Base-by-base conservation (phyloP, 1,140 invertebrate genomes). In the Bombus ignitus region DNA sequence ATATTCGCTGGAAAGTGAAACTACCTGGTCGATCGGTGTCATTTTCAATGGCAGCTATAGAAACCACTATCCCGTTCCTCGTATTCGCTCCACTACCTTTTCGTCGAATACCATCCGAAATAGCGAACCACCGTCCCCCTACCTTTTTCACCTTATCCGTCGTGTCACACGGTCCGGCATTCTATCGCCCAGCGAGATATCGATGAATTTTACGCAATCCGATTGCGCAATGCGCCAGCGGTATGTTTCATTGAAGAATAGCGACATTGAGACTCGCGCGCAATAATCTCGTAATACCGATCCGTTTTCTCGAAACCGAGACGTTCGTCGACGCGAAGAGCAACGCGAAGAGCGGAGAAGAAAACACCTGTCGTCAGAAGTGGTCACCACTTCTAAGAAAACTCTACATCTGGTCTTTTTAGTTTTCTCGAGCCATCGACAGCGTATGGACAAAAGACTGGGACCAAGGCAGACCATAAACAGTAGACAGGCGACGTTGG, bases 1-100 rank as follows among this genome's bases (percentile, higher is more conserved):
- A 53, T 9, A 62, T 39, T 25, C 3, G 62, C 59, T 42, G 35
- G 62, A 83, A 83, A 83, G 73, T 57, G 81, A 77, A 83, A 83
- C 44, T 76, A 2, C 6, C 6, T 25, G 22, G 35, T 8, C 12
- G 59, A 68, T 66, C 18, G 10, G 39, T 47, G 59, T 76, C 22
- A 68, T 83, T 76, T 83, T 53, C 72, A 32, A 35, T 68, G 44
- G 18, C 44, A 66, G 28, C 1, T 59, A 8, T 47, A 47, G 66
- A 53, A 32, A 81, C 57, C 13, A 35, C 22, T 1, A 3, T 62
- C 74, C 47, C 10, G 53, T 75, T 65, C 57, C 57, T 75, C 8
- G 37, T 28, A n/a, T 18, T 25, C 42, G 53, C 72, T 73, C 42
- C 15, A 44, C 25, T 22, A 35, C 47, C 47, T 18, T 47, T 6